A percentile compares a stretch with the other conserved stretches of the same genome.
These are phyloP conservation scores for Campoletis raptor DNA, from an alignment of 2,888 invertebrate species.

Conservation along the genomic window DNA sequence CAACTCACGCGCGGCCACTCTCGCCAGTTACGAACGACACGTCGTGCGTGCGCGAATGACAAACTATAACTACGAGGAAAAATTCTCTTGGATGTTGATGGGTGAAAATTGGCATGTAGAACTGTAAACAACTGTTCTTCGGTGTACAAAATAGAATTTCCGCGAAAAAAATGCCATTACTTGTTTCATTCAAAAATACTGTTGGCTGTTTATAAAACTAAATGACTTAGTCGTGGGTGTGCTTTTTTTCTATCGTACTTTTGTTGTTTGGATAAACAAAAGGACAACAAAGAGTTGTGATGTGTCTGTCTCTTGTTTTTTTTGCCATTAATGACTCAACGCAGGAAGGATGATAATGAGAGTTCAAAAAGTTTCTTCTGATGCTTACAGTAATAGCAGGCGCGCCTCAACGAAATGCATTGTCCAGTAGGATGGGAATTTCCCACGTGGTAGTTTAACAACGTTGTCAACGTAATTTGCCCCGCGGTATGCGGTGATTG, in stretches of 20 bases:
- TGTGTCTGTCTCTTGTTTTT: neutral
- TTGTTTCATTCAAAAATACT: neutral
- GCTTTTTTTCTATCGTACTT: neutral
- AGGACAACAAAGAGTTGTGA: neutral
- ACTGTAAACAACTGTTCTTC: too few relatives aligned
- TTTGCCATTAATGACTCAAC: slow-evolving; percentile 18
- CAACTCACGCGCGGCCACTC: slow-evolving; percentile 47
- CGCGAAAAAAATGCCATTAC: neutral
- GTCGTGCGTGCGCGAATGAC: slow-evolving; percentile 73
- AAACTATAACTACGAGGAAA: slow-evolving; percentile 57
- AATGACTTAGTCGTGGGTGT: neutral
- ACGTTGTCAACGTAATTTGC: slow-evolving; percentile 26
- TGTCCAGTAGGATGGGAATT: slow-evolving; percentile 53
- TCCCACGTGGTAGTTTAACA: slow-evolving; percentile 57
- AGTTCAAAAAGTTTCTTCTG: slow-evolving; percentile 11
- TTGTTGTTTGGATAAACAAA: neutral
- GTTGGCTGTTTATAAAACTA: neutral
- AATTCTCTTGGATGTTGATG: neutral
- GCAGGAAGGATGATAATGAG: slow-evolving; percentile 30
- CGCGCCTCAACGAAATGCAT: slow-evolving; percentile 36
- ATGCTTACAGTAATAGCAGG: neutral
- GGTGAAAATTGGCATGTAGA: neutral
- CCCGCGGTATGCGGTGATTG: slow-evolving; percentile 26
- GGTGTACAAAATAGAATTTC: neutral
- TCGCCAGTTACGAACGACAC: slow-evolving; percentile 63